Evolutionary conservation across 2,888 invertebrate genomes (phyloP), one percentile per base, ranked within the genome.

Genomic region (Caenorhabditis sp.): DNA sequence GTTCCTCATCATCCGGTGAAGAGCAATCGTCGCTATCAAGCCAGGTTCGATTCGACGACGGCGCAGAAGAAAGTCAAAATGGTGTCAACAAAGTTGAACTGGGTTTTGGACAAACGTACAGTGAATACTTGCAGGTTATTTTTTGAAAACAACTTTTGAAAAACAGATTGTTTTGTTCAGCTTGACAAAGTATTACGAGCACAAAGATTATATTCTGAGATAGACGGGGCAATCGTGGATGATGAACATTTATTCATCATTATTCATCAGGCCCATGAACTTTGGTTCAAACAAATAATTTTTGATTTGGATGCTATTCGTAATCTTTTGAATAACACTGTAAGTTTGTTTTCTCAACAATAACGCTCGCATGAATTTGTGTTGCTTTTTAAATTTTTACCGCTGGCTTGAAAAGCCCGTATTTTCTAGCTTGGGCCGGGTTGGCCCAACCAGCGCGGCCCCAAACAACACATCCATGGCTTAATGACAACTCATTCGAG

Each of bases 251-350:
- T 79, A 19, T 79, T 78, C 61, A 78, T 77, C n/a, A 74, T 81
- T 21, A 77, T 81, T 24, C 81, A 79, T 66, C 81, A 79, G 78
- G 83, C 96, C 0, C 97, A 97, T 90, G 99, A 99, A 89, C 91
- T 99, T 4, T 99, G 97, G 99, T 99, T 99, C 90, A 99, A 99
- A 89, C 97, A 99, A 90, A 95, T 99, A 60, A 93, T 99, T 76
- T 96, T 92, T 89, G 99, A 99, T 87, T 90, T 99, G 86, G 97
- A 99, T 88, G 96, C 95, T 0, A 93, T 99, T 31, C 90, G 95
- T 53, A 90, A 91, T 1, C 91, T 95, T 64, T 93, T 99, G 86
- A 78, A 83, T 64, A 81, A 83, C 58, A 75, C 75, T 21, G 84
- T 83, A 17, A 31, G 31, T 31, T 31, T n/a, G n/a, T n/a, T n/a